Base-by-base conservation (phyloP, 2,797 vertebrate species). In the Tinamus major region DNA sequence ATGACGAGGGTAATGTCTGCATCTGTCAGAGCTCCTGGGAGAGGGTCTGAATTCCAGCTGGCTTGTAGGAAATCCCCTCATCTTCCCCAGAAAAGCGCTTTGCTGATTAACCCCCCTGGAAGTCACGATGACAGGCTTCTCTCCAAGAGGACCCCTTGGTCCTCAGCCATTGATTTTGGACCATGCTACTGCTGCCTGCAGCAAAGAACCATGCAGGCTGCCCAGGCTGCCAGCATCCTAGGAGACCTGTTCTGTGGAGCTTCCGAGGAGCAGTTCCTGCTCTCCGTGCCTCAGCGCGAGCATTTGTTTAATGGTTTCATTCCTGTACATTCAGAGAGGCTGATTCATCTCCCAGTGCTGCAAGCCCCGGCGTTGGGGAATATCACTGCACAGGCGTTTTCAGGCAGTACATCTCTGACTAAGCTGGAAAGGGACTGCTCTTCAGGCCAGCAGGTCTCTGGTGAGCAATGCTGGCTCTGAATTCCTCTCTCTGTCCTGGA, bases 11-110 rank as follows among this genome's bases (percentile, higher is more conserved):
- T 80, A 71, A 83, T 87, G 88, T n/a, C 79, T 93, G 78, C 33
- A 62, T 92, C 93, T 92, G 84, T 90, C 92, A 80, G 24, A 94
- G 68, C 31, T 78, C 86, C 90, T 77, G 85, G 59, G 75, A 92
- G 92, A 67, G 16, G 71, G 89, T 91, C 85, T 91, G 87, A 95
- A 65, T 90, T 85, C 77, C 59, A 80, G 75, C 68, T 89, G 26
- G 83, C 79, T 61, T 41, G 89, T 89, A 92, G 92, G 95, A 95
- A 92, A 64, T 70, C 61, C 64, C 70, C 70, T 89, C 80, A 75
- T 70, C 82, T 94, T 91, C 87, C 63, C 65, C 44, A 85, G 69
- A 10, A 53, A 81, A 59, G 10, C n/a, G 62, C 89, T 94, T 61
- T 89, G 82, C 92, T 88, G 79, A 86, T 56, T 86, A 92, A 88